Conservation (phyloP, 2,888 invertebrate species). For the Eristalis tenax region DNA sequence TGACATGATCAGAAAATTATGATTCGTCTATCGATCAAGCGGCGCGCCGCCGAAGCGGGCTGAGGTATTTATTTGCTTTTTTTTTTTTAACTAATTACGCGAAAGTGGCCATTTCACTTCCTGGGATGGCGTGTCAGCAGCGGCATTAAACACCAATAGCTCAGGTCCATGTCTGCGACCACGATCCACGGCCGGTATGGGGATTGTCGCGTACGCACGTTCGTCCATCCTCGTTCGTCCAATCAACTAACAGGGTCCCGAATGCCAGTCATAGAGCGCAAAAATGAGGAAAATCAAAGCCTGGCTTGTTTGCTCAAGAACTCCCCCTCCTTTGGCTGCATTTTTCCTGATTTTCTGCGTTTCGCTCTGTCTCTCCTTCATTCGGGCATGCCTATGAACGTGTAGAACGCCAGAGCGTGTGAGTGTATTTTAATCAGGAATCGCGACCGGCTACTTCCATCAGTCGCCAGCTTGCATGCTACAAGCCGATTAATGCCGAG, state of each 20-base stretch:
- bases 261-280: neutral
- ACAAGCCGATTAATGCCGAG: constrained; percentile 69
- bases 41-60: constrained; percentile 18
- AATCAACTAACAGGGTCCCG: constrained; percentile 52
- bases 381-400: neutral
- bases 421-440: constrained; percentile 49
- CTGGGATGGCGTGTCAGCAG: constrained; percentile 35
- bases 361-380: constrained; percentile 2
- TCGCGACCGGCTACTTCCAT: constrained; percentile 52
- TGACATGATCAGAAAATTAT: constrained; percentile 64
- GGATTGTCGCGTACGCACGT: constrained; percentile 26
- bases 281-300: constrained; percentile 50
- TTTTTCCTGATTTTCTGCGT: neutral
- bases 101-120: constrained; percentile 60
- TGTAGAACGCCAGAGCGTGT: constrained; percentile 9
- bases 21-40: constrained; percentile 65
- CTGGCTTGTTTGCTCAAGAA: constrained; percentile 3
- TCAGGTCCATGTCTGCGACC: neutral
- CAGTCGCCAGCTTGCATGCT: constrained; percentile 61
- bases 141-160: constrained; percentile 24
- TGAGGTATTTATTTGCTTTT: neutral
- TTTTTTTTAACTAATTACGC: constrained; percentile 48
- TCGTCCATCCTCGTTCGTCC: constrained; percentile 53
- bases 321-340: constrained; percentile 27
- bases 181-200: neutral